Evolutionary conservation across 2,797 vertebrate genomes (phyloP), one percentile per base, ranked within the genome.

Genomic region (Chiloscyllium punctatum): DNA sequence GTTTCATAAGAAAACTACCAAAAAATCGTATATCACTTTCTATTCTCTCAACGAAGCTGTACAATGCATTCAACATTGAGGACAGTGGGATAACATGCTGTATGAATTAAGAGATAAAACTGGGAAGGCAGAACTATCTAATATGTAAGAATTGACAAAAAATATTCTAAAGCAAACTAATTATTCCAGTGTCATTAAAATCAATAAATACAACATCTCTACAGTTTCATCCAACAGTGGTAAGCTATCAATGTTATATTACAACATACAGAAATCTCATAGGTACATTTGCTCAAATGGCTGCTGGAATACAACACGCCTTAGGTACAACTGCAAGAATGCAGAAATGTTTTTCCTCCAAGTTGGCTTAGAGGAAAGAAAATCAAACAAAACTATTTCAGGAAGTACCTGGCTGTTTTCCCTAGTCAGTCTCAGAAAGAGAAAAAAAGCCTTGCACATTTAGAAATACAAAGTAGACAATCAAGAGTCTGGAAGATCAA

Each of bases 311-410:
- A 98, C 98, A 66, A 96, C 97, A 97, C 97, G 69, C 71, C 98
- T 98, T 0, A 96, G 97, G 33, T 98, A 99, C 96, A 99, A 99
- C 97, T 98, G 98, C 0, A 99, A 99, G 97, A 98, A 97, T 0
- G 97, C 98, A 71, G 98, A 99, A 13, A 97, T 96, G 0, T 99
- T 99, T 97, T 98, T 99, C 96, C 98, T 99, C 96, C 97, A 98
- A 0, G 98, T 98, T 97, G 99, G 99, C 27, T 95, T 98, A 69
- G 98, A 99, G 57, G 97, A 99, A n/a, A n/a, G n/a, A n/a, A n/a
- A n/a, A n/a, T n/a, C n/a, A n/a, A n/a, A n/a, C n/a, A n/a, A n/a
- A n/a, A n/a, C n/a, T n/a, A n/a, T n/a, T n/a, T n/a, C n/a, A n/a
- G n/a, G n/a, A n/a, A n/a, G n/a, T n/a, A n/a, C n/a, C n/a, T n/a